Percentiles rank a stretch among this genome's conserved stretches.
Conservation (phyloP, 2,113 vertebrate species). For the Columba livia region DNA sequence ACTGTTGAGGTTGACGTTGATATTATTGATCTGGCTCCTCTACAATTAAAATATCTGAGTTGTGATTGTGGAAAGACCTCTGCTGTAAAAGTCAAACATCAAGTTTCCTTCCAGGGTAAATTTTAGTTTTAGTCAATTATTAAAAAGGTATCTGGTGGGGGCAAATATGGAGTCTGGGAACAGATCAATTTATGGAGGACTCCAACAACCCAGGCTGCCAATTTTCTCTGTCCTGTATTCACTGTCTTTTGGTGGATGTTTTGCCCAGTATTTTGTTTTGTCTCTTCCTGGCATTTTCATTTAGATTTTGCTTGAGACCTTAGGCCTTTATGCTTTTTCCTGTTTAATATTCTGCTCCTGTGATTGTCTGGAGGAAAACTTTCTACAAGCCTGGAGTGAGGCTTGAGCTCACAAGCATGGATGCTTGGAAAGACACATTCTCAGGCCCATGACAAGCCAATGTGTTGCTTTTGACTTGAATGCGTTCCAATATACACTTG, state of each 20-base stretch:
- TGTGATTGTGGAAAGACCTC: background rate
- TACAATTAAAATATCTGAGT: background rate
- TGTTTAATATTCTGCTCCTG: background rate
- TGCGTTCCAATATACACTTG: accelerated
- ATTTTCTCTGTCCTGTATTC: background rate
- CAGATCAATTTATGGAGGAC: background rate
- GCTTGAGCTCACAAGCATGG: background rate
- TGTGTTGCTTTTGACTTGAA: background rate
- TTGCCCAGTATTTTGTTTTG: background rate
- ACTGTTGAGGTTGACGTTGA: background rate
- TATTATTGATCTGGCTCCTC: background rate
- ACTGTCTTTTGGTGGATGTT: background rate
- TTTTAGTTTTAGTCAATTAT: background rate
- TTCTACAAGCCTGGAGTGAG: background rate
- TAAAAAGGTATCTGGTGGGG: background rate
- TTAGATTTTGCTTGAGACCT: background rate
- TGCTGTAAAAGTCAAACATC: background rate
- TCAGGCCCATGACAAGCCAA: accelerated
- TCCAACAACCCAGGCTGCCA: background rate
- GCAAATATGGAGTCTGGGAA: background rate
- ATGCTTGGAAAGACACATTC: background rate
- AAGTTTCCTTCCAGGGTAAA: background rate
- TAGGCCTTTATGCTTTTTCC: background rate
- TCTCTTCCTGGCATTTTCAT: background rate
- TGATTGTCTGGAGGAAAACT: background rate